A percentile compares a stretch with the other conserved stretches of the same genome.
Evolutionary conservation across 2,113 vertebrate genomes (phyloP).

Genomic region (Narcine bancroftii): DNA sequence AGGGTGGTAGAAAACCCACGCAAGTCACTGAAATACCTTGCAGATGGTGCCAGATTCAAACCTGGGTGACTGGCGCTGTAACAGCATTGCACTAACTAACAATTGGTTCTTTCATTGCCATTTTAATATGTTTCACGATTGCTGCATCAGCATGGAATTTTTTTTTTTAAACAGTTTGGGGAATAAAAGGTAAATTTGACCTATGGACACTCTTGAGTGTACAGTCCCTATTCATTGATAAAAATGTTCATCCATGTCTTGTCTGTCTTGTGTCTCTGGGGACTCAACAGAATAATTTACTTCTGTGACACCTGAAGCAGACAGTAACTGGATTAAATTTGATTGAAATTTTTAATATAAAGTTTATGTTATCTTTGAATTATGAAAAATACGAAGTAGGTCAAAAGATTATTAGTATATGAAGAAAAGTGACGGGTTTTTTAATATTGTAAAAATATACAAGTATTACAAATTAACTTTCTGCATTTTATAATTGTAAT

Average conservation of each 20-base stretch:
- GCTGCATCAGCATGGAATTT: too few relatives aligned
- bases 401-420: neutral
- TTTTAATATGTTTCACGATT: too few relatives aligned
- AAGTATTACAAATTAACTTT: neutral
- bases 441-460: conserved; percentile 28
- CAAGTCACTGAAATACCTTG: too few relatives aligned
- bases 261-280: neutral
- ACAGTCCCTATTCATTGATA: neutral
- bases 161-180: neutral
- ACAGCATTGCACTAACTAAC: too few relatives aligned
- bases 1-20: too few relatives aligned
- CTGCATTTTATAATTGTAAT: neutral
- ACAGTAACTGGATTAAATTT: too few relatives aligned
- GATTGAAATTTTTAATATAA: neutral
- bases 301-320: neutral
- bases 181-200: neutral
- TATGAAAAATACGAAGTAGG: neutral
- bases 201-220: neutral
- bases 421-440: neutral
- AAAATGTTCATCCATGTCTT: neutral
- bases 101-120: too few relatives aligned
- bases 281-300: neutral
- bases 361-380: neutral
- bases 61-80: too few relatives aligned
- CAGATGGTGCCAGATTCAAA: too few relatives aligned